Base-by-base conservation (phyloP, 2,113 vertebrate genomes). In the Plecotus auritus region DNA sequence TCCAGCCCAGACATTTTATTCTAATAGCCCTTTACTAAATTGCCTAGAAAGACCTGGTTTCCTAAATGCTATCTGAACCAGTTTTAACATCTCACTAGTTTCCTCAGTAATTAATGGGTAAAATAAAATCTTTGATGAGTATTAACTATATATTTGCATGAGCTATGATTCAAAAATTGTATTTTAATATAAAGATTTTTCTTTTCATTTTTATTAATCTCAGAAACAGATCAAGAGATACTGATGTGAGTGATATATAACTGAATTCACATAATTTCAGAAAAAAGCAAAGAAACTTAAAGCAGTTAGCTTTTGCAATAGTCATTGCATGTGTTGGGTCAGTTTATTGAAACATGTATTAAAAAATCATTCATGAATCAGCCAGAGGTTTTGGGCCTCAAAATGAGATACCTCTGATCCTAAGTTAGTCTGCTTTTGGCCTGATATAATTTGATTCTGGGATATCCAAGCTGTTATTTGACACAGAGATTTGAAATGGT, bases 101-200 rank as follows among this genome's bases (percentile, higher is more conserved):
- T 20, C 49, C 77, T 91, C 42, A 88, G 51, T 64, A 78, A 91
- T 78, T 91, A 66, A 70, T 77, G 77, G 84, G 54, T 88, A 84
- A 35, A 84, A 66, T 78, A 84, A 88, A 96, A 88, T 91, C 40
- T 72, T 91, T 78, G 35, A 54, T 54, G 88, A 64, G 51, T 64
- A 20, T 72, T 88, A 35, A 47, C 70, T 88, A 74, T 70, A 78
- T 72, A 84, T 91, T 94, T 88, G 18, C 20, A 47, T 47, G 37
- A 84, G 30, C 90, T 91, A n/a, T 83, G 76, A 45, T 76, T 95
- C 51, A 32, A 91, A 91, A 83, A 84, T 86, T 66, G 26, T 37
- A 40, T 37, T 88, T 70, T 87, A 51, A 51, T 51, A 74, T 49
- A 87, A 74, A 93, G 30, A 64, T 72, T 83, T 74, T 37, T 54